Evolutionary conservation across 2,888 invertebrate species (phyloP), one percentile per base, ranked within the genome.

Genomic region (Spilarctia lutea): DNA sequence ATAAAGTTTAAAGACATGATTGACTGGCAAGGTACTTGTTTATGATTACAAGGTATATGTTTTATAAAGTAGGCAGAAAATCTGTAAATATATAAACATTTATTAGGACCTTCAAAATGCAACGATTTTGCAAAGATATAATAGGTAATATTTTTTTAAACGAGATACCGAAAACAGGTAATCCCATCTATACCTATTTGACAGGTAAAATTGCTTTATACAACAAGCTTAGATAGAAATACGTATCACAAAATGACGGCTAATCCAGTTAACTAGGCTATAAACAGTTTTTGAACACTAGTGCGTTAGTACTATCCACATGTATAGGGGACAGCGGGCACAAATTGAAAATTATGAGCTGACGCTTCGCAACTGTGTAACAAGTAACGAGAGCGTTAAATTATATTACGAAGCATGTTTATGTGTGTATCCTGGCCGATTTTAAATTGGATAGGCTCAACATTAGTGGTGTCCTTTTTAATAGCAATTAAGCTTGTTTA

Each of bases 281-380:
- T 88, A 88, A 91, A 77, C 87, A 92, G 92, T 92, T 78, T 77
- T 78, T 89, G 90, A 90, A 93, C 89, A 90, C 78, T 77, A 67
- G 81, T 84, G 85, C 86, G 10, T 27, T 27, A n/a, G 60, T 27
- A 30, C 30, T 56, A 56, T 56, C 7, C 52, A 30, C 30, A 85
- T 91, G 89, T 93, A 93, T 93, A 93, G 90, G 90, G 90, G 90
- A 87, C 84, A 84, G 88, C 86, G 85, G 91, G 92, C 94, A 90
- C 94, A 94, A 94, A 95, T 95, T 95, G 95, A 92, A 94, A 95
- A 89, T 94, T 94, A 95, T 90, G 92, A 92, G 89, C 87, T 89
- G 90, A 91, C 90, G 89, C 89, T 88, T 88, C 84, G 87, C 88
- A 78, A 83, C 60, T 63, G 30, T 63, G 63, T 63, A 63, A 30